phyloP scores from a whole-genome alignment of 2,797 vertebrate species.

The Pitangus sulphuratus region DNA sequence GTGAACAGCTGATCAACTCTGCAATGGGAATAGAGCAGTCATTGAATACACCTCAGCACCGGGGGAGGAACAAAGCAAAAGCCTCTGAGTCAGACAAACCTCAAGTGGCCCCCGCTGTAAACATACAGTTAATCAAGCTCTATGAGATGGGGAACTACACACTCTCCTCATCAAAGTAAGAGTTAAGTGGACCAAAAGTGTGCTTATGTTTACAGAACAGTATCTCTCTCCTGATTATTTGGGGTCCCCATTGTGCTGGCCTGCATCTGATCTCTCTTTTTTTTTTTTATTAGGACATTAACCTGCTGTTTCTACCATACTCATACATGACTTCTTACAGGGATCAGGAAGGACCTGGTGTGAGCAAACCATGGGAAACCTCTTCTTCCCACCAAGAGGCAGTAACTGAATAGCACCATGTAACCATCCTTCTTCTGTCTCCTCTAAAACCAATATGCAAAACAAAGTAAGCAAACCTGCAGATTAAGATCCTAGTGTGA shows the following conservation, averaged over 20 bases:
- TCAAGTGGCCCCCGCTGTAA: background rate
- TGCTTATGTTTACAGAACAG: background rate
- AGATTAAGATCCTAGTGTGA: background rate
- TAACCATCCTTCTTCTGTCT: background rate
- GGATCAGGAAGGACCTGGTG: background rate
- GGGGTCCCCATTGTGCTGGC: fast-evolving
- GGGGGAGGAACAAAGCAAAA: background rate
- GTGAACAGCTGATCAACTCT: background rate
- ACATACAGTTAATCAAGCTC: background rate
- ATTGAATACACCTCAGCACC: background rate
- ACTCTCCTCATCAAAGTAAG: background rate
- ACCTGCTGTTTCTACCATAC: background rate
- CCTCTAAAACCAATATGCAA: background rate
- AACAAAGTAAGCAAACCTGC: background rate
- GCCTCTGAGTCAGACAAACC: background rate
- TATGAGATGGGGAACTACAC: background rate
- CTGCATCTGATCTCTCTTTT: background rate
- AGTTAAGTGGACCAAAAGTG: background rate
- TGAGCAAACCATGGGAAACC: background rate
- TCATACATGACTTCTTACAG: background rate
- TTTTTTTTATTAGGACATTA: background rate
- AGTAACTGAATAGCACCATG: fast-evolving
- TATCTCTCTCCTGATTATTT: background rate
- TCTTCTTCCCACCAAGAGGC: background rate
- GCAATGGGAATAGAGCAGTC: background rate